phyloP scores from a whole-genome alignment of 2,797 vertebrate genomes.

The Balearica regulorum region DNA sequence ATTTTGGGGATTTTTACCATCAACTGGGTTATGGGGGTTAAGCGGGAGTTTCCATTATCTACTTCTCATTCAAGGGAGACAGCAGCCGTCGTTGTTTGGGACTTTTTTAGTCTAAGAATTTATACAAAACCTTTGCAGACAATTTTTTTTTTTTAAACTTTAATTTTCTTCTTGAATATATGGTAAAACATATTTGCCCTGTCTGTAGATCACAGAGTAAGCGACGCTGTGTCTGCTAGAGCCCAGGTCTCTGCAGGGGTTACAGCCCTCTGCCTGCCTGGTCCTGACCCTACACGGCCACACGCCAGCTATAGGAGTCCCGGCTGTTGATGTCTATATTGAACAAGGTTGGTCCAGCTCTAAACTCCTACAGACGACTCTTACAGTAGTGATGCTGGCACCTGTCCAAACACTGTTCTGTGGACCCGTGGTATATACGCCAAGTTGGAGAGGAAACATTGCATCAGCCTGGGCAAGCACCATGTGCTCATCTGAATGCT shows the following conservation, averaged over 20 bases:
- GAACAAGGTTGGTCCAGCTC: neutral
- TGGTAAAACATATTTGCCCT: neutral
- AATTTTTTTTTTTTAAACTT: neutral
- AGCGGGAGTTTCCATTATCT: neutral
- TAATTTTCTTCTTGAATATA: neutral
- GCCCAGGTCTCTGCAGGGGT: neutral
- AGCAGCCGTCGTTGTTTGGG: neutral
- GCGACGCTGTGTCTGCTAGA: neutral
- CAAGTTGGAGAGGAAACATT: neutral
- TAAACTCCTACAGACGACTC: neutral
- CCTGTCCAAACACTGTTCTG: neutral
- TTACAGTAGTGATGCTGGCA: neutral
- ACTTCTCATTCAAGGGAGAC: neutral
- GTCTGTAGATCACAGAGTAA: neutral
- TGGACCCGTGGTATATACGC: neutral
- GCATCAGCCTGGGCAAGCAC: neutral
- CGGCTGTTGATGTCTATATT: neutral
- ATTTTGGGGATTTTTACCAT: neutral
- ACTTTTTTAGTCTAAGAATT: neutral
- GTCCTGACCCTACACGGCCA: neutral
- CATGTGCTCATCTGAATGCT: neutral
- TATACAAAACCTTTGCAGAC: neutral
- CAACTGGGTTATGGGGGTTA: accelerated
- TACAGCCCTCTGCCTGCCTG: neutral
- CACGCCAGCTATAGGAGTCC: neutral